phyloP scores from a whole-genome alignment of 2,797 vertebrate genomes.

The Meriones psammophilus region DNA sequence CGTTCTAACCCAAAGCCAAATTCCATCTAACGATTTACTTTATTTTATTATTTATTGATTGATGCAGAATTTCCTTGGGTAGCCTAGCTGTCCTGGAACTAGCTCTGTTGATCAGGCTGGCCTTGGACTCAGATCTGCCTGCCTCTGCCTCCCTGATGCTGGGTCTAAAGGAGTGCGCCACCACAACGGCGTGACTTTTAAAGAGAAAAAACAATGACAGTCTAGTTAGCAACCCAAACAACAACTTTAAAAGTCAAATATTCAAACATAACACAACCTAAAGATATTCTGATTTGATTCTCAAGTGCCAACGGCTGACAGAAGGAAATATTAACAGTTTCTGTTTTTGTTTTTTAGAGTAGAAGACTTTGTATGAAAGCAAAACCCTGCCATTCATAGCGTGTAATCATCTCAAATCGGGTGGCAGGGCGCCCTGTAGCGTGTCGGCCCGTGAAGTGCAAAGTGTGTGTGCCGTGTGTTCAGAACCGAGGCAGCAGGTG shows the following conservation, averaged over 20 bases:
- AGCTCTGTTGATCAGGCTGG: not conserved
- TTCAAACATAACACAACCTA: not conserved
- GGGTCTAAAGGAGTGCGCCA: not conserved
- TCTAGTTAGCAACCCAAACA: not conserved
- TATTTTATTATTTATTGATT: not conserved
- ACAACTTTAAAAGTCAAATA: not conserved
- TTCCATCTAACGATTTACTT: not conserved
- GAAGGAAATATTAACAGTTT: not conserved
- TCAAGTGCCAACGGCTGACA: not conserved
- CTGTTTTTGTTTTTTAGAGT: not conserved
- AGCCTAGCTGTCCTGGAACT: not conserved
- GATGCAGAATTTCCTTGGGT: not conserved
- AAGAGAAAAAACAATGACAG: too few species aligned
- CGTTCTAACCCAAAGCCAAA: not conserved
- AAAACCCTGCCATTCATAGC: not conserved
- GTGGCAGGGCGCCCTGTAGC: too few species aligned
- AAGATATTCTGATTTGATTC: not conserved
- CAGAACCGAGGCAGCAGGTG: not conserved
- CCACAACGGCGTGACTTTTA: not conserved
- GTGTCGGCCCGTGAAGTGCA: too few species aligned
- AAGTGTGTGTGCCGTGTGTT: not conserved
- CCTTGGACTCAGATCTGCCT: not conserved
- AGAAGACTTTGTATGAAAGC: not conserved
- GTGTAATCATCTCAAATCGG: not conserved
- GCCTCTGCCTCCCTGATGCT: not conserved